These are phyloP conservation scores for Poecile montanus DNA, from an alignment of 2,797 vertebrate species.

Conservation along the genomic window DNA sequence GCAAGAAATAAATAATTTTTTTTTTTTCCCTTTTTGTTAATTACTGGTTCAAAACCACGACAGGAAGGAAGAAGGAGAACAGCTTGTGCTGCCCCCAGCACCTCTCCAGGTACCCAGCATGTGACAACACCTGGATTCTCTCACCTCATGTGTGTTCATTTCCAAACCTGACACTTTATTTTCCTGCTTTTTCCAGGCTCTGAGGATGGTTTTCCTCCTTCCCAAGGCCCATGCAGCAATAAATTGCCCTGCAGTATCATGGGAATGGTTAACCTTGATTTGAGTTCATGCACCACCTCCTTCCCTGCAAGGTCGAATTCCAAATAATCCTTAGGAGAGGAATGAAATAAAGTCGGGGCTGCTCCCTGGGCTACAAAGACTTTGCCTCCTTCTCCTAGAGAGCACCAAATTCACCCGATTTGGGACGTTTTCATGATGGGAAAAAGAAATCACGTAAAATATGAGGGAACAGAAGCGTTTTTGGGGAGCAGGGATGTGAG, in stretches of 20 bases:
- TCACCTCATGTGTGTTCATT: accelerated
- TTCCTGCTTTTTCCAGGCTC: background rate
- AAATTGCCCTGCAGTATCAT: background rate
- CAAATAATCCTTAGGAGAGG: background rate
- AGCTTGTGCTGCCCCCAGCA: background rate
- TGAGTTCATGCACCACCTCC: accelerated
- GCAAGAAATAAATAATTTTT: too few species aligned
- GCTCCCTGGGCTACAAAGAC: background rate
- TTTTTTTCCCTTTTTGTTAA: too few species aligned
- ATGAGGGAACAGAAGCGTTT: accelerated
- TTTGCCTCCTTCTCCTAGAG: background rate
- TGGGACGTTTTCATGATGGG: accelerated
- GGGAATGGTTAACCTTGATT: background rate
- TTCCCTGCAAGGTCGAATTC: background rate
- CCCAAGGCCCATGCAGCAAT: background rate
- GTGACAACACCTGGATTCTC: background rate
- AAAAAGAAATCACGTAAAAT: accelerated
- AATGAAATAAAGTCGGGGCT: background rate
- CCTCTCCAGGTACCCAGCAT: background rate
- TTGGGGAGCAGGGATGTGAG: accelerated
- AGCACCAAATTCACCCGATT: accelerated
- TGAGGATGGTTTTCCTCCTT: background rate
- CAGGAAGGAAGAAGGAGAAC: background rate
- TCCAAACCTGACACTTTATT: background rate
- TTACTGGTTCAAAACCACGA: too few species aligned